These are phyloP conservation scores for Climacteris rufus DNA, from an alignment of 2,113 vertebrate genomes.

Conservation along the genomic window DNA sequence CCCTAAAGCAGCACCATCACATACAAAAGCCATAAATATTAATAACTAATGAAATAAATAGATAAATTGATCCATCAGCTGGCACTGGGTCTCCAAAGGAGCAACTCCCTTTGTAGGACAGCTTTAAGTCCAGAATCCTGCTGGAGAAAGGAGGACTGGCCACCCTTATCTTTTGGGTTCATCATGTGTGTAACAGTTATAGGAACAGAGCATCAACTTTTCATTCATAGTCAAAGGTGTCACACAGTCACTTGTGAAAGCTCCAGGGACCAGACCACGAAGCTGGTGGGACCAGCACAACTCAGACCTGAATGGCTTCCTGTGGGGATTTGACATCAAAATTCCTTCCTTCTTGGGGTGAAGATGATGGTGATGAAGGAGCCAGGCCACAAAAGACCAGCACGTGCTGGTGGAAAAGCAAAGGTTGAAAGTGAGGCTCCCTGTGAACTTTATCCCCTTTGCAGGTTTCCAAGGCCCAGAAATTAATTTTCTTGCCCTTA, in stretches of 20 bases:
- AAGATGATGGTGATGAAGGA: not conserved
- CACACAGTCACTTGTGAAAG: not conserved
- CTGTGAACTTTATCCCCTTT: not conserved
- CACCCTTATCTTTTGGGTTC: not conserved
- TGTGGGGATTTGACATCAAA: not conserved
- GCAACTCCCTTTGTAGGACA: not conserved
- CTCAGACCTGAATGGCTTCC: not conserved
- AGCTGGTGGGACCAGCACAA: not conserved
- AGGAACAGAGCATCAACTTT: not conserved
- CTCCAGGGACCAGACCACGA: not conserved
- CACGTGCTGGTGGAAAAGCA: not conserved
- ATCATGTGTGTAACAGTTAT: rapidly evolving
- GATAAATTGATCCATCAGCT: not conserved
- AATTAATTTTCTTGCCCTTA: not conserved
- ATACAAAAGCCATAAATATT: not conserved
- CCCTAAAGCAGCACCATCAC: rapidly evolving
- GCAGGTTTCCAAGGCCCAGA: not conserved
- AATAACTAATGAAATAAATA: not conserved
- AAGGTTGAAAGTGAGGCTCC: not conserved
- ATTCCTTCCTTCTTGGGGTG: not conserved
- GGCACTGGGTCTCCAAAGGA: not conserved
- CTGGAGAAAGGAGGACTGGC: not conserved
- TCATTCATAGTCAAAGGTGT: rapidly evolving
- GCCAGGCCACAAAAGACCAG: not conserved
- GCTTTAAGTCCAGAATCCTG: not conserved